phyloP scores from a whole-genome alignment of 2,113 vertebrate species.

The Oenanthe oenanthe region DNA sequence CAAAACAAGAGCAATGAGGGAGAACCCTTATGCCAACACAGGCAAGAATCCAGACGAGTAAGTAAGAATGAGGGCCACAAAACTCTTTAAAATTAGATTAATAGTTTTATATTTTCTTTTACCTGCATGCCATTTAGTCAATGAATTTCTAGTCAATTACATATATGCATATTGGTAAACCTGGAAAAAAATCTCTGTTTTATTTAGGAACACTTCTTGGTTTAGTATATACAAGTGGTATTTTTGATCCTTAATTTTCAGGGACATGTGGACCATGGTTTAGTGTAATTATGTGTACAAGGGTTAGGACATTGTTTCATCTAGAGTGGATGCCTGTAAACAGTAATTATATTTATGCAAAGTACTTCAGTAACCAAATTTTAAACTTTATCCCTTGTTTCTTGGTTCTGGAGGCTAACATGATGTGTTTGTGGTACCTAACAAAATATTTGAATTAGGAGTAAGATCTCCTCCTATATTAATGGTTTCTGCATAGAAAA shows the following conservation, averaged over 20 bases:
- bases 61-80: constrained; percentile 46
- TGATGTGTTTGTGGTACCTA: neutral
- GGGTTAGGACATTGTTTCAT: neutral
- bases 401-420: neutral
- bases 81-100: neutral
- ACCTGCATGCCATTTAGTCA: neutral
- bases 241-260: neutral
- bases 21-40: constrained; percentile 94
- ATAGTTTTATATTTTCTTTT: neutral
- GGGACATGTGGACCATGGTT: neutral
- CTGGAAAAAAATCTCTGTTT: neutral
- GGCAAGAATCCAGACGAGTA: constrained; percentile 97
- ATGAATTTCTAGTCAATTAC: neutral
- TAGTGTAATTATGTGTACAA: neutral
- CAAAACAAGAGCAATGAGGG: constrained; percentile 98
- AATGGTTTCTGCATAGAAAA: neutral
- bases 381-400: neutral
- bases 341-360: neutral
- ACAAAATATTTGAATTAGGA: neutral
- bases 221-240: neutral
- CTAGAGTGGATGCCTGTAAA: neutral
- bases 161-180: neutral
- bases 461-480: neutral
- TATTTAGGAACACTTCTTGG: neutral
- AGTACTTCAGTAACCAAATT: neutral